A percentile compares a stretch with the other conserved stretches of the same genome.
Evolutionary conservation across 2,113 vertebrate genomes (phyloP).

Genomic region (Barnardius zonarius): DNA sequence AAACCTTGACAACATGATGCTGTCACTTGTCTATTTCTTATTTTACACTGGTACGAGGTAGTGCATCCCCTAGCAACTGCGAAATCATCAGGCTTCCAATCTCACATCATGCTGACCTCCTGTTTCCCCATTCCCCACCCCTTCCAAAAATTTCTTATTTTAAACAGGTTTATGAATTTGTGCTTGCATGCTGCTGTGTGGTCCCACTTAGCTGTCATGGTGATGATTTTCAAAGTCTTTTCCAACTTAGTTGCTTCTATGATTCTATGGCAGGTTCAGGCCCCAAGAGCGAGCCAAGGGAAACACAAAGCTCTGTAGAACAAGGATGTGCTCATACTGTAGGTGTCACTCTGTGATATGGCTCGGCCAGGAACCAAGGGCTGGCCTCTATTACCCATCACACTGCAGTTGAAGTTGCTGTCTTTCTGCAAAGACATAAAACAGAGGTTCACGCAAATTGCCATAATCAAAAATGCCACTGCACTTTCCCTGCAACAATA

Average conservation of each 20-base stretch:
- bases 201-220: not conserved
- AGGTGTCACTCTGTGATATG: not conserved
- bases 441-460: not conserved
- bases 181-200: rapidly evolving
- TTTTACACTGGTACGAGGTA: rapidly evolving
- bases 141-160: rapidly evolving
- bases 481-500: not conserved
- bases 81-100: not conserved
- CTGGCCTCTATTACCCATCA: not conserved
- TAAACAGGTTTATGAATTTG: not conserved
- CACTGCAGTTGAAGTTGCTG: not conserved
- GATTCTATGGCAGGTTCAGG: not conserved
- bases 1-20: rapidly evolving
- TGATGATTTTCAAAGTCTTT: not conserved
- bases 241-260: not conserved
- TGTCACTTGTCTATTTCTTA: not conserved
- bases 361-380: rapidly evolving
- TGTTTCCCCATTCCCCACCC: rapidly evolving
- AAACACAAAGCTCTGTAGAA: rapidly evolving
- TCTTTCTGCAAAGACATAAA: not conserved
- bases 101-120: rapidly evolving
- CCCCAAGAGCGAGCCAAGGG: rapidly evolving
- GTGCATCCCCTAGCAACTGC: rapidly evolving
- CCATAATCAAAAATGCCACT: not conserved
- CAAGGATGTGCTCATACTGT: not conserved